Evolutionary conservation across 2,113 vertebrate genomes (phyloP).

Genomic region (Nothobranchius furzeri): DNA sequence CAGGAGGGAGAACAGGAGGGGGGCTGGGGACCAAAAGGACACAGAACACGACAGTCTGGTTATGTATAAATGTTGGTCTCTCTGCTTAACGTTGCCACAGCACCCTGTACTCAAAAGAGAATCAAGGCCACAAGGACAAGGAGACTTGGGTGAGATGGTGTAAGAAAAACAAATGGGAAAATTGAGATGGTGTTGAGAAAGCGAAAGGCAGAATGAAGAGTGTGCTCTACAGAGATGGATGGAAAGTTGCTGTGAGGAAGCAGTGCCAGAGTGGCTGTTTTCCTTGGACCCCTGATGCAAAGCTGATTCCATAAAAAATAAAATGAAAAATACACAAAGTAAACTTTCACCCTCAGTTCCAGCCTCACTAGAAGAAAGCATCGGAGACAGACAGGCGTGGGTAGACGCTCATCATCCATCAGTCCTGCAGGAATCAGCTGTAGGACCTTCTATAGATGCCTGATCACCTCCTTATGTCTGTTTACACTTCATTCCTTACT

Average conservation of each 20-base stretch:
- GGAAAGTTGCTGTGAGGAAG: conserved; percentile 55
- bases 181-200: conserved; percentile 43
- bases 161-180: conserved; percentile 32
- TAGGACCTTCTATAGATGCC: conserved; percentile 7
- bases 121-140: neutral
- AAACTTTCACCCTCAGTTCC: conserved; percentile 39
- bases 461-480: conserved; percentile 33
- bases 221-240: conserved; percentile 62
- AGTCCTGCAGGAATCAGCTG: conserved; percentile 6
- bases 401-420: conserved; percentile 32
- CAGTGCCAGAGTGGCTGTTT: conserved; percentile 62
- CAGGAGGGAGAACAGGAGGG: too few species aligned
- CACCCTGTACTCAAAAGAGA: conserved; percentile 19
- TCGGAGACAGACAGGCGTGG: conserved; percentile 5
- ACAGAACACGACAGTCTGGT: too few species aligned
- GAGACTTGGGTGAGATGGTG: conserved; percentile 13
- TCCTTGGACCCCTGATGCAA: conserved; percentile 63
- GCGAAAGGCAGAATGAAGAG: conserved; percentile 30
- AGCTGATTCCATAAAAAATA: conserved; percentile 47
- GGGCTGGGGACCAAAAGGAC: too few species aligned
- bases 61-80: neutral
- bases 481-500: conserved; percentile 38
- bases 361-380: conserved; percentile 44
- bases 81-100: conserved; percentile 38
- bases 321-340: conserved; percentile 31